Evolutionary conservation across 2,888 invertebrate genomes (phyloP).

Genomic region (Phengaris alcon): DNA sequence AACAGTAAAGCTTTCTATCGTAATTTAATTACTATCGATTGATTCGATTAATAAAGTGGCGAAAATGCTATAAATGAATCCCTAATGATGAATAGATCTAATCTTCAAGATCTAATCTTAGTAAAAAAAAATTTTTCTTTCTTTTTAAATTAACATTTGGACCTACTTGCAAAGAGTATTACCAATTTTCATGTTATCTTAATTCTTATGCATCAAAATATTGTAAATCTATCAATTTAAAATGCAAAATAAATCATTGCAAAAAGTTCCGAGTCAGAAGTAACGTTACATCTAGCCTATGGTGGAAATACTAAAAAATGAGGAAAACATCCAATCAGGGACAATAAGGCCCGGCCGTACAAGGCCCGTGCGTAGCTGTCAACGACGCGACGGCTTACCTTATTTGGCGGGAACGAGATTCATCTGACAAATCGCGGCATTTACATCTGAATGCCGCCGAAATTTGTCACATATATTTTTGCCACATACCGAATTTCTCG

Average conservation of each 20-base stretch:
- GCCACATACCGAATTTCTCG: neutral
- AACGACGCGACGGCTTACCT: conserved; percentile 50
- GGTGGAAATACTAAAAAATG: conserved; percentile 32
- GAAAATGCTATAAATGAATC: too few relatives aligned
- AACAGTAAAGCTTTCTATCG: conserved; percentile 29
- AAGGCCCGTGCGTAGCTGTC: conserved; percentile 54
- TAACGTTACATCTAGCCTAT: conserved; percentile 9
- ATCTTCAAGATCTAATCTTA: too few relatives aligned
- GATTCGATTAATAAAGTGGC: too few relatives aligned
- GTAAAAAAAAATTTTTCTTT: too few relatives aligned
- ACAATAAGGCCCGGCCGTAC: conserved; percentile 61
- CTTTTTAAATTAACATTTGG: too few relatives aligned
- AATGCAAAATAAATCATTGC: too few relatives aligned
- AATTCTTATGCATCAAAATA: too few relatives aligned
- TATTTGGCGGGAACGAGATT: conserved; percentile 63
- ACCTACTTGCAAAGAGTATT: too few relatives aligned
- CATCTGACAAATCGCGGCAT: conserved; percentile 72
- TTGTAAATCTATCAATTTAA: too few relatives aligned
- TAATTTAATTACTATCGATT: neutral
- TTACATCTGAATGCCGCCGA: conserved; percentile 39
- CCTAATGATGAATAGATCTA: too few relatives aligned
- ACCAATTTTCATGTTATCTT: too few relatives aligned
- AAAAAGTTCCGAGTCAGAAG: neutral
- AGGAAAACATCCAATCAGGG: conserved; percentile 42
- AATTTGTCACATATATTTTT: conserved; percentile 31